Conservation (phyloP, 1,140 invertebrate species). For the Trypoxylus dichotomus region DNA sequence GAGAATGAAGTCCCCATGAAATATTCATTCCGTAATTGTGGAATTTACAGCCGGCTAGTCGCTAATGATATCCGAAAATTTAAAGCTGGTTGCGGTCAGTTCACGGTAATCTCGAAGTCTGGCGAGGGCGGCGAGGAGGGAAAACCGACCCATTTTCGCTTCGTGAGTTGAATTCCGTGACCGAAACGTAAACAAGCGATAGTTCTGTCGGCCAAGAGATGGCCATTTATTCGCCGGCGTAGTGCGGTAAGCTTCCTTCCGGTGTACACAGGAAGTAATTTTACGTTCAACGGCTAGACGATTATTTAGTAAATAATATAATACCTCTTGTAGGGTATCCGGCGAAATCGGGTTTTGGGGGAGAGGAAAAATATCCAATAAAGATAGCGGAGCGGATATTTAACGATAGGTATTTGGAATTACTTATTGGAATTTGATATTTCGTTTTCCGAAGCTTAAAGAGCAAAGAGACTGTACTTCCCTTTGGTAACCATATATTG, state of each 20-base stretch:
- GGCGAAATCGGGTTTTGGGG: too few species aligned
- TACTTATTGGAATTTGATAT: too few species aligned
- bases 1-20: not conserved
- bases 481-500: too few species aligned
- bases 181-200: not conserved
- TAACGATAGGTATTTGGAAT: too few species aligned
- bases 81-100: not conserved
- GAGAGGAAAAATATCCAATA: too few species aligned
- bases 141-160: not conserved
- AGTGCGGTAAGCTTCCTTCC: not conserved
- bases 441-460: too few species aligned
- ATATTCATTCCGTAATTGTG: not conserved
- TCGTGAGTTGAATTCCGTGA: not conserved
- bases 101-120: not conserved
- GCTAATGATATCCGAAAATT: not conserved
- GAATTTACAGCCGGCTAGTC: not conserved
- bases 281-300: not conserved
- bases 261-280: not conserved
- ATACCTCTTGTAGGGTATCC: not conserved
- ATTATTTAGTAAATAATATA: not conserved
- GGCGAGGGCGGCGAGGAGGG: not conserved
- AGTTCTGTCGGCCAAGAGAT: not conserved
- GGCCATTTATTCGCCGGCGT: not conserved
- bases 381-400: too few species aligned
- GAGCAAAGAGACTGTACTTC: too few species aligned